Percentiles rank a stretch among this genome's conserved stretches.
phyloP scores from a whole-genome alignment of 2,113 vertebrate species.

The cat (Felis catus) region F.catus_Fca126_mat1.0 CM031428.1:1440501-1441000 shows the following conservation, averaged over 20 bases:
- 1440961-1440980: background rate
- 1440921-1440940: background rate
- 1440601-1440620: background rate
- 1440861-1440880: background rate
- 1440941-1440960: background rate
- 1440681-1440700: background rate
- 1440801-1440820: background rate
- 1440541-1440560: background rate
- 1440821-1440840: background rate
- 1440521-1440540: background rate
- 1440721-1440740: background rate
- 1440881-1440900: background rate
- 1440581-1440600: background rate
- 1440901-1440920: background rate
- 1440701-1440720: background rate
- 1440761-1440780: background rate
- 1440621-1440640: background rate
- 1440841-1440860: background rate
- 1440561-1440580: background rate
- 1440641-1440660: background rate
- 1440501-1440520: background rate
- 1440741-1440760: background rate
- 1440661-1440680: background rate
- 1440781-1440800: background rate
- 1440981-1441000: background rate